Base-by-base conservation (phyloP, 2,888 invertebrate species). In the Drosophila fulvimacula region DNA sequence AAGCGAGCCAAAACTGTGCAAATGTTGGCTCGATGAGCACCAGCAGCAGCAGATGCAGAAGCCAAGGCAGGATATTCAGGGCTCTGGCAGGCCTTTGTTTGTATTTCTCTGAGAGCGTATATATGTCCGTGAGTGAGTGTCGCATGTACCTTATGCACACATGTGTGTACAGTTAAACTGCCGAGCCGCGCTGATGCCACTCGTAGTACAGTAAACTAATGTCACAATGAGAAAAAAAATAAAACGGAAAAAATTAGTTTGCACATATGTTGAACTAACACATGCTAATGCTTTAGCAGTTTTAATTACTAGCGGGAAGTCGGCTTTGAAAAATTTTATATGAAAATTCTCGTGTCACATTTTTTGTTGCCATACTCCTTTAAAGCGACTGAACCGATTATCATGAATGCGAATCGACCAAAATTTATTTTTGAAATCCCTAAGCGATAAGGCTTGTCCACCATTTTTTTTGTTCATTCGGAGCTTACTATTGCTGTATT, bases 151-250 rank as follows among this genome's bases (percentile, higher is more conserved):
- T 34, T 44, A 5, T 13, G 13, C 17, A 17, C 42, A 34, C 56
- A 53, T 60, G 58, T 71, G 59, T 71, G 63, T 59, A 34, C 60
- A 34, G 57, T 53, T 39, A 62, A 42, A 46, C 66, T 59, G 53
- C 56, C 30, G 56, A 59, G 73, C 32, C 39, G 38, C 51, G 60
- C 41, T 62, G 59, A 55, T 63, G 71, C 62, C 44, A 69, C 72
- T 73, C 68, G 48, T 73, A 76, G 81, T 76, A 73, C 73, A 78
- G 83, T 88, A 74, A 82, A 88, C 88, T 81, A 81, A 81, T 84
- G 75, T 76, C 82, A 64, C 68, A 76, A 77, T 75, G 64, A 81
- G 71, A 66, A 42, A 58, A 56, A 62, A 57, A 49, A 39, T 65
- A 59, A 64, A 13, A n/a, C 4, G 30, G 5, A 53, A 63, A 53